Base-by-base conservation (phyloP, 2,113 vertebrate species). In the Indri indri region DNA sequence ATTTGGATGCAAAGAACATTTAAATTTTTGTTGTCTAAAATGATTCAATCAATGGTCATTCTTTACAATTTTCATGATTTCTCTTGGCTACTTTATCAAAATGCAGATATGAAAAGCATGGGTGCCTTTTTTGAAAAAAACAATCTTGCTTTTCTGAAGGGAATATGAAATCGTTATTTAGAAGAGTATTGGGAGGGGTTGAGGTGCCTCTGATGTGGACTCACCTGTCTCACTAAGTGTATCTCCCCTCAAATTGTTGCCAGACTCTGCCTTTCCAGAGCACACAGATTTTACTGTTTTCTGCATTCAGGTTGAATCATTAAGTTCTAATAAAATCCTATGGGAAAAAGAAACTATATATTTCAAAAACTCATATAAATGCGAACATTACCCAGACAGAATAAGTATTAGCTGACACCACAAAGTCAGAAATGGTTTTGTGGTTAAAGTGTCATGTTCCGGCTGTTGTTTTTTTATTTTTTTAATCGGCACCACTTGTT, bases 11-110 rank as follows among this genome's bases (percentile, higher is more conserved):
- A 57, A 40, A 85, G 11, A 47, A 52, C 2, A 83, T 70, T 45
- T 71, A 30, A 88, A 73, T 73, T 68, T 95, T 82, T 66, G 87
- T 66, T 54, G 11, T 81, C 34, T 84, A 11, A 74, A 86, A 4
- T 63, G 80, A 90, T 47, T 54, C 6, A 57, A 87, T 76, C 37
- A 71, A 16, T 92, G 17, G 3, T 47, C 8, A 74, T 94, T 94
- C 40, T 83, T 91, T 42, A 52, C 1, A 77, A 30, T 63, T 73
- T 81, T 73, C 22, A n/a, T 71, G 71, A 82, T 82, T 83, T 79
- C 40, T 91, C 32, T 3, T 82, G 17, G 74, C 25, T 47, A 17
- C 3, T 83, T 91, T 91, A 63, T 71, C 40, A 93, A 27, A 95
- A 93, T 17, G 8, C 22, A 82, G 34, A 65, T 12, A 80, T 50